Evolutionary conservation across 2,113 vertebrate genomes (phyloP).

Genomic region (Silurus asotus): DNA sequence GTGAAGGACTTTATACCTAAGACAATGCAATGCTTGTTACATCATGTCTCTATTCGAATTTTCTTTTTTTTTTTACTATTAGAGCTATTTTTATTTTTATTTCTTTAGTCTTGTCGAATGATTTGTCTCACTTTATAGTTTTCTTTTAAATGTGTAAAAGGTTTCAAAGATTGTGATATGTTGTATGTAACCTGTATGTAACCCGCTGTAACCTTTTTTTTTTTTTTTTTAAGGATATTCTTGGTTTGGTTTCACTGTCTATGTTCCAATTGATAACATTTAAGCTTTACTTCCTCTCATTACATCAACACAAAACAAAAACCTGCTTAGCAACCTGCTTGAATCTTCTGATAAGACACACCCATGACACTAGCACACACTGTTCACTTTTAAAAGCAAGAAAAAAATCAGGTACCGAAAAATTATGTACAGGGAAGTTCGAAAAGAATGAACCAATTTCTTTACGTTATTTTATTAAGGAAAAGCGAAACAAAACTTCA

Average conservation of each 20-base stretch:
- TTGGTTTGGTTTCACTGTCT: conserved; percentile 1
- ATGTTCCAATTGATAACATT: not conserved
- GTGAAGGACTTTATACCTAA: not conserved
- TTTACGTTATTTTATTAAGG: too few relatives aligned
- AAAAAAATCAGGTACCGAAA: not conserved
- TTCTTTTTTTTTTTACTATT: not conserved
- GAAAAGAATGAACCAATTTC: too few relatives aligned
- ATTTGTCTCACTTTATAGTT: not conserved
- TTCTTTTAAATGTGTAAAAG: too few relatives aligned
- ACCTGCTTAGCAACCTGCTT: conserved; percentile 12
- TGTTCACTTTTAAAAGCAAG: not conserved
- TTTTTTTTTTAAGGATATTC: not conserved
- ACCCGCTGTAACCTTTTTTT: not conserved
- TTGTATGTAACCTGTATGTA: not conserved
- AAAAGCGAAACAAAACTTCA: too few relatives aligned
- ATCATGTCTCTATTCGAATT: not conserved
- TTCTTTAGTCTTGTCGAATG: not conserved
- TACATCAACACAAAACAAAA: conserved; percentile 4
- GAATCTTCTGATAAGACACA: not conserved
- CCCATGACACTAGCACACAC: not conserved
- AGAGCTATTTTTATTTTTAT: not conserved
- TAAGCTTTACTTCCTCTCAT: not conserved
- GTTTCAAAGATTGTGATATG: too few relatives aligned
- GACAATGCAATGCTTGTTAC: not conserved
- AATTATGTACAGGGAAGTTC: too few relatives aligned